Evolutionary conservation across 1,140 invertebrate species (phyloP).

Genomic region (Drosophila aff.): DNA sequence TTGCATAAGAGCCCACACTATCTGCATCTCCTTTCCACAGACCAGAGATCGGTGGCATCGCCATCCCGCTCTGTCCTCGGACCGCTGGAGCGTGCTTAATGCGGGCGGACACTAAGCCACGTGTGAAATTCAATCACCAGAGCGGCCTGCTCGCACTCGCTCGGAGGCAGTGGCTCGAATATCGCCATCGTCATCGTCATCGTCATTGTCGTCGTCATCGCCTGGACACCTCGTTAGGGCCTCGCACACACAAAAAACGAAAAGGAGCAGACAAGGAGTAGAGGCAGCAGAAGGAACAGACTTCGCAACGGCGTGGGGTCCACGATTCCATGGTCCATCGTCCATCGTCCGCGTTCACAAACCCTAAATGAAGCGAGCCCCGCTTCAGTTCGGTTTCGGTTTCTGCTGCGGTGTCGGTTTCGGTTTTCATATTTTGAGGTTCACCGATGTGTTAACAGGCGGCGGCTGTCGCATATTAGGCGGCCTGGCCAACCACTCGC

Average conservation of each 20-base stretch:
- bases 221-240: constrained; percentile 80
- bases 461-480: constrained; percentile 78
- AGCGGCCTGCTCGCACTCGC: constrained; percentile 37
- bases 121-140: constrained; percentile 81
- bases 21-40: constrained; percentile 33
- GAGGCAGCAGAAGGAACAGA: constrained; percentile 1
- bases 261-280: not conserved
- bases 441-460: constrained; percentile 82
- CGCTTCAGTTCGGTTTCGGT: constrained; percentile 43
- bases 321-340: constrained; percentile 32
- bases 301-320: constrained; percentile 38
- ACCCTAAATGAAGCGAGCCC: constrained; percentile 18
- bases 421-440: constrained; percentile 81
- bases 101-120: constrained; percentile 83
- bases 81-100: constrained; percentile 74
- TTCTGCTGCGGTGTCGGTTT: constrained; percentile 66
- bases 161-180: constrained; percentile 61
- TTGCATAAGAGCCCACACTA: constrained; percentile 50
- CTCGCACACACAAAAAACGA: not conserved
- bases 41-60: not conserved
- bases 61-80: constrained; percentile 2
- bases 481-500: constrained; percentile 29
- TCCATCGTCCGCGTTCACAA: constrained; percentile 9
- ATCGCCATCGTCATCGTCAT: constrained; percentile 55
- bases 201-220: constrained; percentile 53